phyloP scores from a whole-genome alignment of 2,797 vertebrate species.

The Graptemys geographica region DNA sequence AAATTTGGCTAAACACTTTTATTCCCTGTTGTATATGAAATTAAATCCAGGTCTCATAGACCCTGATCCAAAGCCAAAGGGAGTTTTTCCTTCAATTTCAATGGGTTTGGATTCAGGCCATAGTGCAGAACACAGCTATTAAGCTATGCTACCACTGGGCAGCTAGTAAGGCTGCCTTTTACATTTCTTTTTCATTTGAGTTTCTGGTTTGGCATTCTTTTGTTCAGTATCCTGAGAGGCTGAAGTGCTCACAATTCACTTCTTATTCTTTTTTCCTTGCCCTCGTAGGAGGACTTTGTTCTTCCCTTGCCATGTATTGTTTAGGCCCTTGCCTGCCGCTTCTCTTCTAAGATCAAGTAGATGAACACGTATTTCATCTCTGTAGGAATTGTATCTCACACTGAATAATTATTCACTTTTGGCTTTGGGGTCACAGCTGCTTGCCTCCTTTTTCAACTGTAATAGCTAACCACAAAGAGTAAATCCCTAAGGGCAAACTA shows the following conservation, averaged over 20 bases:
- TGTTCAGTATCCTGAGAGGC: background rate
- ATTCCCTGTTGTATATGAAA: background rate
- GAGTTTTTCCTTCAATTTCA: background rate
- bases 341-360: background rate
- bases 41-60: background rate
- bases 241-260: background rate
- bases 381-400: background rate
- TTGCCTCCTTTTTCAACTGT: background rate
- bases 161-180: background rate
- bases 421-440: background rate
- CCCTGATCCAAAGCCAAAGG: background rate
- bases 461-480: background rate
- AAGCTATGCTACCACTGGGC: background rate
- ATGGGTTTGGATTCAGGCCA: background rate
- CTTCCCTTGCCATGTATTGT: background rate
- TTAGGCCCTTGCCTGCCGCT: background rate
- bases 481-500: background rate
- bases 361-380: background rate
- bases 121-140: background rate
- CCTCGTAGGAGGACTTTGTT: background rate
- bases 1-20: fast-evolving
- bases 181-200: background rate
- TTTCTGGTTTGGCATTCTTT: background rate
- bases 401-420: background rate
- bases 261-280: background rate